These are phyloP conservation scores for Microcebus jonahi DNA, from an alignment of 2,113 vertebrate genomes.

Conservation along the genomic window DNA sequence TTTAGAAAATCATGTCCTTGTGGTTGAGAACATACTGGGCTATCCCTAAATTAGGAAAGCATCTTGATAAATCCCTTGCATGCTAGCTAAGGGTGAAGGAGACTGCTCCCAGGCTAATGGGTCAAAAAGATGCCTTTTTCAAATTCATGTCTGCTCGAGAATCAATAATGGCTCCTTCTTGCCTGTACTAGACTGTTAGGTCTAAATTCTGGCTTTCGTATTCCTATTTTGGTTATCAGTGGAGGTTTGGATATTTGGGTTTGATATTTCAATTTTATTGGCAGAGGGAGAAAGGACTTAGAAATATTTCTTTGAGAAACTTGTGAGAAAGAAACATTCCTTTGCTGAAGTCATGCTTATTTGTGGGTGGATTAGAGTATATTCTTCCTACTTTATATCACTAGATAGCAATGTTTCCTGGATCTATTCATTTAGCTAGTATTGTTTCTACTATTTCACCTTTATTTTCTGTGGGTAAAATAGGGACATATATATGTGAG, in stretches of 20 bases:
- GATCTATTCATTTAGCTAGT: not conserved
- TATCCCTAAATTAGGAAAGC: not conserved
- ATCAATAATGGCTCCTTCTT: not conserved
- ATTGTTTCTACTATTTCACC: not conserved
- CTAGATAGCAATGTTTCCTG: not conserved
- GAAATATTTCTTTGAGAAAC: not conserved
- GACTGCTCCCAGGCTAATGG: not conserved
- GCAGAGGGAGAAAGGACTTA: not conserved
- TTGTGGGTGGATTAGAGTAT: not conserved
- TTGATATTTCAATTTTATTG: conserved; percentile 5
- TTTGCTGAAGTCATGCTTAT: not conserved
- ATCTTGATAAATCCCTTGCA: not conserved
- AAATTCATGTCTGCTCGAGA: not conserved
- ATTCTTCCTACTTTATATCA: not conserved
- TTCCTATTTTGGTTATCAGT: not conserved
- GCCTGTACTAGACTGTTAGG: not conserved
- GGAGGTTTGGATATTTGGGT: not conserved
- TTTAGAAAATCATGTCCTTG: not conserved
- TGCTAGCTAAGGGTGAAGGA: not conserved
- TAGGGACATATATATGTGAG: not conserved
- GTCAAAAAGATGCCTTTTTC: not conserved
- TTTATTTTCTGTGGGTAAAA: not conserved
- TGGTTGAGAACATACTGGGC: not conserved
- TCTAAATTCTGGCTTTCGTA: not conserved
- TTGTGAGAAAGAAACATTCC: not conserved